Base-by-base conservation (phyloP, 2,888 invertebrate species). In the Criorhina ranunculi region DNA sequence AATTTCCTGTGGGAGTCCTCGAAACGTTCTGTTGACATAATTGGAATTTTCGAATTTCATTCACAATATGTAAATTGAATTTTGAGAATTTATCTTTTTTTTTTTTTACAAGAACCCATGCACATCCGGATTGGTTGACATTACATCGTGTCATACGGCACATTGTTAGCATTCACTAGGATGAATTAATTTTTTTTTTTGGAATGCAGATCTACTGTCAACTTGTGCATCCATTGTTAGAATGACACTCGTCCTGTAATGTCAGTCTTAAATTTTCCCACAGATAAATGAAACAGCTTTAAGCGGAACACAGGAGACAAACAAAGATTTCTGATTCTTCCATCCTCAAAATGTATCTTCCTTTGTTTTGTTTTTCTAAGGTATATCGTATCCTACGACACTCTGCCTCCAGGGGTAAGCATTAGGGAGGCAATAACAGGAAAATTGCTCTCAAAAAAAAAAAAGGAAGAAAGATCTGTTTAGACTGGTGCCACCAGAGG, bases 1-100 rank as follows among this genome's bases (percentile, higher is more conserved):
- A 55, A 69, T 75, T 42, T 55, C 55, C 80, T 69, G 24, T 19
- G 75, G 55, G 67, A 57, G 8, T 29, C 31, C 55, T 31, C 12
- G 44, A 62, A 55, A 80, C 35, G 46, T 69, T 75, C 11, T 64
- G 60, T 55, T 49, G 67, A 57, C 62, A 62, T 40, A 69, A 75
- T 75, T 62, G 37, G 62, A 60, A 67, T 69, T 64, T 67, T 75
- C 75, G 55, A 69, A 62, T 69, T 75, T 33, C 46, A 55, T 75
- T 69, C 40, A 31, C 9, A 55, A 62, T 67, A 60, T 17, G 42
- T 42, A 60, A 44, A 42, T 60, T 24, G 31, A 33, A 53, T 53
- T 19, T 17, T 19, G 46, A 24, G 19, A 46, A 42, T 15, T n/a
- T n/a, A n/a, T n/a, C n/a, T n/a, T n/a, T n/a, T n/a, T n/a, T n/a